Evolutionary conservation across 2,797 vertebrate genomes (phyloP).

Genomic region (Gobionotothen gibberifrons): DNA sequence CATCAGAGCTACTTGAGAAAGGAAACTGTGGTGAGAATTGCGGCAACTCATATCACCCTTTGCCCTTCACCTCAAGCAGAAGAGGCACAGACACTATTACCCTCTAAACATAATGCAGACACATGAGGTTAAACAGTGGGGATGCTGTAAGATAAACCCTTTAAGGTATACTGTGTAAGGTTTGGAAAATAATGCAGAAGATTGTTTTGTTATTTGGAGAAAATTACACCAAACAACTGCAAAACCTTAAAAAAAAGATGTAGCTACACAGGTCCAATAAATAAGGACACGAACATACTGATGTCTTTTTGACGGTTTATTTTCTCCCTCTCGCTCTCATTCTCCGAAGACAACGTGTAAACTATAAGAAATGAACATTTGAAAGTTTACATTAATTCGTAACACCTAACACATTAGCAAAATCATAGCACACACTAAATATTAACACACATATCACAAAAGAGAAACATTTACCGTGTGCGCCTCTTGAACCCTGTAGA

Average conservation of each 20-base stretch:
- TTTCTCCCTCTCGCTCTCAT: no score
- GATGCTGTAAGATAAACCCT: slow-evolving; percentile 11
- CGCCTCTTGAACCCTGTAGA: no score
- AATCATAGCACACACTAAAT: no score
- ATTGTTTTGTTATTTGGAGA: slow-evolving; percentile 23
- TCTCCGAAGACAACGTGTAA: no score
- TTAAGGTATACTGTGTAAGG: neutral
- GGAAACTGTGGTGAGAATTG: slow-evolving; percentile 71
- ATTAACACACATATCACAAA: no score
- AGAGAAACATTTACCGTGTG: no score
- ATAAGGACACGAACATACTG: no score
- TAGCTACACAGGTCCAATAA: no score
- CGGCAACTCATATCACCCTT: slow-evolving; percentile 40
- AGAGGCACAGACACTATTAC: slow-evolving; percentile 39
- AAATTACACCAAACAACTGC: neutral
- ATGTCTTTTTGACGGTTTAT: no score
- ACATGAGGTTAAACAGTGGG: slow-evolving; percentile 27
- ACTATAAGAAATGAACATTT: no score
- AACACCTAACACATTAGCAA: no score
- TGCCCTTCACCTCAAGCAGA: slow-evolving; percentile 53
- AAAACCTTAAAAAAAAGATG: slow-evolving; percentile 1
- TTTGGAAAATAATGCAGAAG: slow-evolving; percentile 9
- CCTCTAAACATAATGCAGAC: slow-evolving; percentile 43
- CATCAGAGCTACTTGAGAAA: slow-evolving; percentile 63
- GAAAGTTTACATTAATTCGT: no score